Base-by-base conservation (phyloP, 2,888 invertebrate species). In the Heliconius sara region DNA sequence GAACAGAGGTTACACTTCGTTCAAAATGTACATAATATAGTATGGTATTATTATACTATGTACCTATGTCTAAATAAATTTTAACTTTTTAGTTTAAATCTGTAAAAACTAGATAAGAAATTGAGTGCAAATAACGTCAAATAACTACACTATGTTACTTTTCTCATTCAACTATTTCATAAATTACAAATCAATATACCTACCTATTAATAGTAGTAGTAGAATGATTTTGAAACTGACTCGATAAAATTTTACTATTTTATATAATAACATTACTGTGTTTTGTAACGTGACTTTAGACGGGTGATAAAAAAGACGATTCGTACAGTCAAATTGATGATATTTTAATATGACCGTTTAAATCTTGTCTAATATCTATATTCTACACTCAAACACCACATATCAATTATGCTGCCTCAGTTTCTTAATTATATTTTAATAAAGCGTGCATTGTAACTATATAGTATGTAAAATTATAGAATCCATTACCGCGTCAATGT, bases 401-500 rank as follows among this genome's bases (percentile, higher is more conserved):
- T 63, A 57, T 43, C 34, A 77, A 71, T 70, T 43, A 60, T 60
- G 30, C 10, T 27, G 63, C 16, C 71, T 76, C 34, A 76, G 34
- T 47, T 70, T 22, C 70, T 27, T 47, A 30, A 71, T 71, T 77
- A 63, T 39, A 65, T 39, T 71, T 71, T 71, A 71, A 65, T 77
- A 66, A 34, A 57, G 67, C 66, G 57, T 78, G 39, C 25, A 65
- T 25, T 66, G 30, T 75, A 78, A 73, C 13, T 13, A 6, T n/a
- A 78, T 66, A 27, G 52, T 66, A 39, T 78, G 27, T 78, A 57
- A 27, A 72, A 78, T 73, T 67, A 57, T 78, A 67, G 39, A 52
- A 34, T 39, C 52, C 3, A 73, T 78, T 78, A 39, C 66, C 52
- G 19, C 52, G 47, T 73, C 52, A 78, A 66, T 27, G 22, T 67